Evolutionary conservation across 2,113 vertebrate species (phyloP).

Genomic region (Ptilorrhoa leucosticta): DNA sequence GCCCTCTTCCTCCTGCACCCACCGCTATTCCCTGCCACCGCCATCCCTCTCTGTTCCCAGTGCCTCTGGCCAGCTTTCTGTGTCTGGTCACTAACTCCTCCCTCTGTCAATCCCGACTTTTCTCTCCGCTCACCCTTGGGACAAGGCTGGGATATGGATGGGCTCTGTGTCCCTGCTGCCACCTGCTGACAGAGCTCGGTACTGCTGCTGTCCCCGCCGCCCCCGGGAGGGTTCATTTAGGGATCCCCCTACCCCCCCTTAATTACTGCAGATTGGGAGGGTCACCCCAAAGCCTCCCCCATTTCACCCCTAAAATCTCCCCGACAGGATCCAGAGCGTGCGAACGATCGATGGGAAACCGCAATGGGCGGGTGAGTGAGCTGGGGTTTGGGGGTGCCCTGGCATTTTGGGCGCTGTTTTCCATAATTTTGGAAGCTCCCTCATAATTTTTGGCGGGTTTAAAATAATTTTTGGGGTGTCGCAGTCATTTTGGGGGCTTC

Average conservation of each 20-base stretch:
- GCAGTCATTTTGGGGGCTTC: background rate
- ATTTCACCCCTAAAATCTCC: background rate
- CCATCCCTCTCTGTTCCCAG: background rate
- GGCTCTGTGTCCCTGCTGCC: background rate
- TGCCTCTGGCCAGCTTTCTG: background rate
- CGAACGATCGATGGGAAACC: background rate
- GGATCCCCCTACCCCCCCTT: background rate
- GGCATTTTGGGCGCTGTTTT: too few relatives aligned
- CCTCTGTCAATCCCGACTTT: background rate
- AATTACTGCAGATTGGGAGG: background rate
- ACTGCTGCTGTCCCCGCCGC: background rate
- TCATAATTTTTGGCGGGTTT: background rate
- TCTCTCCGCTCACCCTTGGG: background rate
- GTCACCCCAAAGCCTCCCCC: background rate
- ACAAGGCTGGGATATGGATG: rapidly evolving
- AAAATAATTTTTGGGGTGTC: background rate
- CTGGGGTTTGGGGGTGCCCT: background rate
- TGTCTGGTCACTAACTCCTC: background rate
- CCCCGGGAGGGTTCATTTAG: background rate
- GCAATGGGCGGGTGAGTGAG: background rate
- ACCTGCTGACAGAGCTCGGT: background rate
- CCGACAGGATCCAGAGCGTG: background rate
- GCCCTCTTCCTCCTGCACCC: background rate
- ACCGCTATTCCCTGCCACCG: background rate
- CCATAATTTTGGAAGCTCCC: too few relatives aligned